Conservation (phyloP, 2,113 vertebrate species). For the Eidolon helvum region DNA sequence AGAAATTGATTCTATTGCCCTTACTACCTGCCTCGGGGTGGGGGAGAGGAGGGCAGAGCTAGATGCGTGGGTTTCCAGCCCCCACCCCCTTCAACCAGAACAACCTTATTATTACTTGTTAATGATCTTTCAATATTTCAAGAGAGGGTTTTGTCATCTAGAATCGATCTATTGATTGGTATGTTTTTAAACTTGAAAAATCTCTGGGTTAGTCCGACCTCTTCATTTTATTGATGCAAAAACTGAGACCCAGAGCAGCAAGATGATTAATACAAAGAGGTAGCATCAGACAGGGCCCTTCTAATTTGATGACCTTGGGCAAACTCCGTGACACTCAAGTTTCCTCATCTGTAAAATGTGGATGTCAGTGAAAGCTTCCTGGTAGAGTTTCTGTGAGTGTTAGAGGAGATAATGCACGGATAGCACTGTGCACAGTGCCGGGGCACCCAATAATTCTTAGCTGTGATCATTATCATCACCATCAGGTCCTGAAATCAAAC, state of each 20-base stretch:
- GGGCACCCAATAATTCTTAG: not conserved
- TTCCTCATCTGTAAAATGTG: not conserved
- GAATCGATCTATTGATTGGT: not conserved
- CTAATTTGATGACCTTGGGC: not conserved
- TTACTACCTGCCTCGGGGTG: not conserved
- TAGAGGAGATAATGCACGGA: not conserved
- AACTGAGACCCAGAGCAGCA: not conserved
- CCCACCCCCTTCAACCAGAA: not conserved
- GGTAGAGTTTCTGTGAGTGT: not conserved
- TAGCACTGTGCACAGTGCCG: not conserved
- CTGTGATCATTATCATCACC: not conserved
- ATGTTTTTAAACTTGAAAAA: not conserved
- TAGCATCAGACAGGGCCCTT: not conserved
- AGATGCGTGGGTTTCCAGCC: not conserved
- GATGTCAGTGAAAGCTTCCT: not conserved
- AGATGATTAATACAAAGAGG: not conserved
- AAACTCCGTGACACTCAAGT: not conserved
- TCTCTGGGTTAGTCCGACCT: not conserved
- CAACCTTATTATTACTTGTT: not conserved
- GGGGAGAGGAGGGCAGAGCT: not conserved
- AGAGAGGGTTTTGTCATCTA: not conserved
- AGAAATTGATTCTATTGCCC: not conserved
- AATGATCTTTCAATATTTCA: not conserved
- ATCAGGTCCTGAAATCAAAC: not conserved
- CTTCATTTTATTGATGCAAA: not conserved